Evolutionary conservation across 1,140 invertebrate genomes (phyloP), one percentile per base, ranked within the genome.

Genomic region (Trypoxylus dichotomus): DNA sequence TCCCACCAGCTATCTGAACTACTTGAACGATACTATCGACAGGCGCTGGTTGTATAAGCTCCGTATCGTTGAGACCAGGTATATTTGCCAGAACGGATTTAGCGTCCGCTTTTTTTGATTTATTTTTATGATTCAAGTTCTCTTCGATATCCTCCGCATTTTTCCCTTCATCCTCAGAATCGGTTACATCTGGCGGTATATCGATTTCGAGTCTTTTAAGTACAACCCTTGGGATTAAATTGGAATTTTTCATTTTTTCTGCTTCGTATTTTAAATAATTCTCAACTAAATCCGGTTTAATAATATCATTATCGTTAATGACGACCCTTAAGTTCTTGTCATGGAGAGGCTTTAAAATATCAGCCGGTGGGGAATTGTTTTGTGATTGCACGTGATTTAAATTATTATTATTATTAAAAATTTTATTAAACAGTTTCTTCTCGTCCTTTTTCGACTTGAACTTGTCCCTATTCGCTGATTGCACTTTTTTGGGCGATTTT

Each of bases 11-110:
- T 11, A 91, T 81, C 78, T 91, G 91, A 1, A 91, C 90, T 0
- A 91, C 88, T 80, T 91, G 90, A 2, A 91, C 89, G 0, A 90
- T 90, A 0, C 88, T 86, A 71, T 89, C 85, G 7, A 89, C 85
- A 25, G 87, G 82, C 3, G 85, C 85, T 2, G 90, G 89, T 19
- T 88, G 84, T 79, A 91, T 88, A 86, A 91, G 88, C 60, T 90
- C 88, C 75, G 90, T 82, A 41, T 89, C 87, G 78, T 88, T 88
- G 42, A 90, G 78, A 32, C 89, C 89, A 13, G 89, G 89, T 24
- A 90, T 85, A 74, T 87, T 87, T 77, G 86, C 85, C 63, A 90
- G 79, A 29, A 89, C 84, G 37, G 79, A 81, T 73, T 74, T 80
- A 21, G 77, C 80, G 77, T 79, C 74, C n/a, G 41, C 75, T 29